Percentiles rank a stretch among this genome's conserved stretches.
These are phyloP conservation scores for Condylostylus longicornis DNA, from an alignment of 1,140 invertebrate species.

Conservation along the genomic window DNA sequence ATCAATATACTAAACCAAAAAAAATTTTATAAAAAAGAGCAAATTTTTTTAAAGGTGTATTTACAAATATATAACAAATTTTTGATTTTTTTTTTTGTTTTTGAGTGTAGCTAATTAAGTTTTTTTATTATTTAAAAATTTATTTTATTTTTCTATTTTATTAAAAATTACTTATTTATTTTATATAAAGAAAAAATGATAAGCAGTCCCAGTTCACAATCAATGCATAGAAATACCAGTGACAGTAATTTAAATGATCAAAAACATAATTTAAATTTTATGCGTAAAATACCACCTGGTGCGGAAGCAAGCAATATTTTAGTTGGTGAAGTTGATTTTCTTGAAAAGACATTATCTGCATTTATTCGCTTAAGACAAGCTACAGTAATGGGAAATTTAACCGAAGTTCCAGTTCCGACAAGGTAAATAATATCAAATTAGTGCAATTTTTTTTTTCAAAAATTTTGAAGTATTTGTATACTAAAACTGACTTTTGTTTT, in stretches of 20 bases:
- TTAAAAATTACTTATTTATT: no score
- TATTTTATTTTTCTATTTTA: no score
- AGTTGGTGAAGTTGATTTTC: conserved; percentile 93
- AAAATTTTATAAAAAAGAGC: no score
- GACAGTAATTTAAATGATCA: conserved; percentile 51
- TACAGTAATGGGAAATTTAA: conserved; percentile 82
- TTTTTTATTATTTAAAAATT: no score
- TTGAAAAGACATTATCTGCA: conserved; percentile 78
- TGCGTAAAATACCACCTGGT: conserved; percentile 93
- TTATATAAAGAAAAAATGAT: conserved; percentile 41
- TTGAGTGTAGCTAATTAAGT: no score
- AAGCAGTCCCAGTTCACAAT: conserved; percentile 61
- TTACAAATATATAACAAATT: no score
- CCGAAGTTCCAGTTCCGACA: conserved; percentile 93
- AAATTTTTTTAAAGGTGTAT: no score
- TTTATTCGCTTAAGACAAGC: conserved; percentile 85
- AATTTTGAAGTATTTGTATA: conserved; percentile 1
- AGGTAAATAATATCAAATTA: conserved; percentile 22
- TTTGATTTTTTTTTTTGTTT: no score
- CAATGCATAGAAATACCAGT: conserved; percentile 64
- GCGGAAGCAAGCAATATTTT: conserved; percentile 95
- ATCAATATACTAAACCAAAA: no score
- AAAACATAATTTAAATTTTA: conserved; percentile 80
- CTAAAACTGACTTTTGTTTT: not conserved
- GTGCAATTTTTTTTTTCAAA: conserved; percentile 1